Base-by-base conservation (phyloP, 2,113 vertebrate species). In the Archilochus colubris region DNA sequence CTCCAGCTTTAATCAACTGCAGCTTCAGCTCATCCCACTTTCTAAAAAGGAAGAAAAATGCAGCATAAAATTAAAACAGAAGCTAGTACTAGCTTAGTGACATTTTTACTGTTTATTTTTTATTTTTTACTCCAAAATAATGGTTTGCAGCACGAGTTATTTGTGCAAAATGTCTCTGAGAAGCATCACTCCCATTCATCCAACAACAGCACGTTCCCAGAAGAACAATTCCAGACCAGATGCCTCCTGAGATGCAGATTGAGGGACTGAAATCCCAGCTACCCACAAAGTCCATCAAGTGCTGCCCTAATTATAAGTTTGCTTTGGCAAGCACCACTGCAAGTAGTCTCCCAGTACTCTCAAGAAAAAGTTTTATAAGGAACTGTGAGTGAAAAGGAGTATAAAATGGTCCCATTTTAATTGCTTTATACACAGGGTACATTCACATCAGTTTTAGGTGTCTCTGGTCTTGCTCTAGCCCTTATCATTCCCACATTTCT, bases 311-410 rank as follows among this genome's bases (percentile, higher is more conserved):
- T 94, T 93, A 75, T 7, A 73, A 75, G 18, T 40, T n/a, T 48
- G 70, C 89, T 77, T 90, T 91, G 88, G 79, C 79, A 86, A 89
- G 77, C 66, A 48, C n/a, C 50, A 12, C 7, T 0, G 72, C 12
- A 11, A 94, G 67, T 23, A 68, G 24, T 43, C 51, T 53, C 63
- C 21, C 48, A 13, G 14, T 79, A 17, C 58, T 86, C 81, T 91
- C 70, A 73, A 89, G 78, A 82, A 95, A 73, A 95, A 85, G 50
- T 91, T 74, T 89, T 51, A 72, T 66, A 85, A 89, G 85, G 79
- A 94, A 79, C 79, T 94, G 57, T 80, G 94, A 95, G 95, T 94
- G 89, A 89, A 70, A 70, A 75, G 63, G 66, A 90, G 46, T 68
- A 88, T 86, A 36, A 48, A 63, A 69, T 57, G 82, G 53, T 36